Conservation (phyloP, 2,113 vertebrate genomes). For the Tamias sibiricus region DNA sequence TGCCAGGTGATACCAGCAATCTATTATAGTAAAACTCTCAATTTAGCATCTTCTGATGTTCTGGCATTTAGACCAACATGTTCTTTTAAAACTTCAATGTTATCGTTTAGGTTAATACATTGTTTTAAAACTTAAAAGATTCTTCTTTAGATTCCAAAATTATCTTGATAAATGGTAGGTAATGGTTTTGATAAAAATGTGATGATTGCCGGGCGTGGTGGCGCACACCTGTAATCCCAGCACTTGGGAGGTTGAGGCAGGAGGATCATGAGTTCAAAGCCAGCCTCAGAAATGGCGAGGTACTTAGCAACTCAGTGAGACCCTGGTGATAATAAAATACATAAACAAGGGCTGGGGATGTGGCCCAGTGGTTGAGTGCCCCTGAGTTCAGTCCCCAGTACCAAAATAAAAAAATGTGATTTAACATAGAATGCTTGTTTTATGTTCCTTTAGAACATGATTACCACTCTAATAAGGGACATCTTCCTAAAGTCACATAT, state of each 20-base stretch:
- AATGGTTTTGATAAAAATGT: slow-evolving; percentile 23
- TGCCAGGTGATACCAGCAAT: slow-evolving; percentile 13
- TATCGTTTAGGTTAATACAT: slow-evolving; percentile 36
- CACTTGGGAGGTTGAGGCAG: no score
- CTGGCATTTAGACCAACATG: not conserved
- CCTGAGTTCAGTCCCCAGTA: no score
- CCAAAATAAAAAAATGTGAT: no score
- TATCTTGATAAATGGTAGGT: slow-evolving; percentile 10
- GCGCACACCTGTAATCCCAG: no score
- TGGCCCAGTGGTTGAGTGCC: no score
- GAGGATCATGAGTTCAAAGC: no score
- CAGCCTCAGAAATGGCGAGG: no score
- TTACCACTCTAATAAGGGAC: not conserved
- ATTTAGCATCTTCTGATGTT: not conserved
- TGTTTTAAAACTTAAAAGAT: not conserved
- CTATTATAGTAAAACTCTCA: slow-evolving; percentile 32
- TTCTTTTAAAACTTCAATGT: slow-evolving; percentile 38
- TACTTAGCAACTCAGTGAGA: no score
- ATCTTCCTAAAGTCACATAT: not conserved
- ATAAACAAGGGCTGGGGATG: no score
- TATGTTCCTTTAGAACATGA: not conserved
- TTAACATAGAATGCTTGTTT: slow-evolving; percentile 33
- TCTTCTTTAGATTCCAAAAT: slow-evolving; percentile 17
- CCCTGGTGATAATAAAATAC: no score
- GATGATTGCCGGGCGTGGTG: no score